phyloP scores from a whole-genome alignment of 2,113 vertebrate species.

The Hystrix brachyura region DNA sequence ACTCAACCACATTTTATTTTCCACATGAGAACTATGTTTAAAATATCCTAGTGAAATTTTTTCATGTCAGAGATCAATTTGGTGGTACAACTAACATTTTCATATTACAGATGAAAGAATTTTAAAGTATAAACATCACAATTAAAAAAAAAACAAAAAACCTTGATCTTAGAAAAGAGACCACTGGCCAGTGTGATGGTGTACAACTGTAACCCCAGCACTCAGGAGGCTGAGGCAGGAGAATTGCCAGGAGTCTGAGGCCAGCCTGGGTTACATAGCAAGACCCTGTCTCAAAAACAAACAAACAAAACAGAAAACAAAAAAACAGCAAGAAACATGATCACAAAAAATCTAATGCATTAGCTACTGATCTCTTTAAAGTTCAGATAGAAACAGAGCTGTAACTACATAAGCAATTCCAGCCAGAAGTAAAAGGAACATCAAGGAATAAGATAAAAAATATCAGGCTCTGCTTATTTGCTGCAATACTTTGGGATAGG shows the following conservation, averaged over 20 bases:
- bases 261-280: no score
- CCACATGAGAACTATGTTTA: not conserved
- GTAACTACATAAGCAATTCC: not conserved
- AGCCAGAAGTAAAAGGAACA: not conserved
- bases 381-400: not conserved
- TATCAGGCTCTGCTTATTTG: not conserved
- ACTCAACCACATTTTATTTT: not conserved
- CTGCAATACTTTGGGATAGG: not conserved
- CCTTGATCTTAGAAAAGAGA: not conserved
- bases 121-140: constrained; percentile 44
- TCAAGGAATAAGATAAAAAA: not conserved
- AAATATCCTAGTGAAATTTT: constrained; percentile 55
- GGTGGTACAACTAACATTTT: constrained; percentile 56
- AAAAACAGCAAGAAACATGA: no score
- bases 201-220: no score
- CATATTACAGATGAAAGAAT: constrained; percentile 47
- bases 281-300: no score
- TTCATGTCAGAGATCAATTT: constrained; percentile 1
- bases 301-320: no score
- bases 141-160: constrained; percentile 30
- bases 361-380: not conserved
- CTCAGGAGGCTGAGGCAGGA: no score
- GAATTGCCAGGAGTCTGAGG: no score
- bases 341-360: not conserved
- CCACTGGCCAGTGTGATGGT: not conserved